phyloP scores from a whole-genome alignment of 1,140 invertebrate species.

The Scaptomyza montana region DNA sequence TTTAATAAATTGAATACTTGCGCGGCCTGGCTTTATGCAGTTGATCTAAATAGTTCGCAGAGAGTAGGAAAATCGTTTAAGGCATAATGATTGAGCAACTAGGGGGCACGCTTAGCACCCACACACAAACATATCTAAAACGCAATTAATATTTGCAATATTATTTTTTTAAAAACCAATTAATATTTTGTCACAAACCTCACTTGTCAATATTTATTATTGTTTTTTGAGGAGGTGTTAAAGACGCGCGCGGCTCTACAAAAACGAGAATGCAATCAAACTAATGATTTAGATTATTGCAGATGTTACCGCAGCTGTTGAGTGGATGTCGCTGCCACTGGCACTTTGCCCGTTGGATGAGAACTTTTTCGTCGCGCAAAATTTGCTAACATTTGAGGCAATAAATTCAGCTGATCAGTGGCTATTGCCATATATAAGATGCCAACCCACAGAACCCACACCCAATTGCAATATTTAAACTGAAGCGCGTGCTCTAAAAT shows the following conservation, averaged over 20 bases:
- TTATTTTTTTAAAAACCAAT: background rate
- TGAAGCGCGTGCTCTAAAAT: slow-evolving; percentile 23
- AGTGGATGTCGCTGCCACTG: slow-evolving; percentile 33
- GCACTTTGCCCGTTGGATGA: slow-evolving; percentile 61
- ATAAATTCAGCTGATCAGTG: slow-evolving; percentile 40
- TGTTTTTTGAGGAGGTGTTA: slow-evolving; percentile 16
- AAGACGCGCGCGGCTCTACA: background rate
- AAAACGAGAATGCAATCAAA: slow-evolving; percentile 41
- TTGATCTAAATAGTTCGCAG: background rate
- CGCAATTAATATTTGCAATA: background rate
- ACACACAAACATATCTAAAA: background rate
- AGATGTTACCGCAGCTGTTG: slow-evolving; percentile 29
- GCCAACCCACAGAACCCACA: background rate
- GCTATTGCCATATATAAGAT: slow-evolving; percentile 7
- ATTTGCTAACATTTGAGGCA: slow-evolving; percentile 47
- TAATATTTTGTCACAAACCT: slow-evolving; percentile 11
- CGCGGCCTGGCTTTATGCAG: background rate
- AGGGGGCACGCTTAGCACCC: background rate
- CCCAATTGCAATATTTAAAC: background rate
- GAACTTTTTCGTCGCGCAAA: slow-evolving; percentile 62
- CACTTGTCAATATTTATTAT: slow-evolving; percentile 33
- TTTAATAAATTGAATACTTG: background rate
- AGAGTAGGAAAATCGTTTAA: no score
- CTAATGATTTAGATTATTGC: slow-evolving; percentile 43
- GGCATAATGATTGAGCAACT: background rate